Conservation (phyloP, 2,888 invertebrate species). For the Pristionchus japonicus region DNA sequence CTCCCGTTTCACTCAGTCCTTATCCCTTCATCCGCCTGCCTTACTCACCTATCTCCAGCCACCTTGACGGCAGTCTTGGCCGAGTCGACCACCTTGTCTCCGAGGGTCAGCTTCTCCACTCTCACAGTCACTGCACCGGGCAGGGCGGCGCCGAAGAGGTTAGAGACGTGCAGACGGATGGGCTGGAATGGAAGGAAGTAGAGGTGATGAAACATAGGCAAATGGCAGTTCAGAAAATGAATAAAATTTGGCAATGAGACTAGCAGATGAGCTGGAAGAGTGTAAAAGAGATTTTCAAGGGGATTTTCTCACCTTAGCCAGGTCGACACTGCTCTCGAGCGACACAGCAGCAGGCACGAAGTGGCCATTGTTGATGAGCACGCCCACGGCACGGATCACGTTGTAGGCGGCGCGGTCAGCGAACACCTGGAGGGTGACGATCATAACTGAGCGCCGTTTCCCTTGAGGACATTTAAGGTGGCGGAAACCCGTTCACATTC, state of each 20-base stretch:
- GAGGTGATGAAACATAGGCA: not conserved
- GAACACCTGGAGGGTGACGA: slow-evolving; percentile 82
- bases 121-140: slow-evolving; percentile 36
- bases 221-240: no score
- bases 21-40: no score
- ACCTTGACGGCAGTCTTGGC: slow-evolving; percentile 41
- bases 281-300: no score
- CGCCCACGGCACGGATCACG: slow-evolving; percentile 85
- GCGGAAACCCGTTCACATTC: no score
- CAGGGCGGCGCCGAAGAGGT: slow-evolving; percentile 10
- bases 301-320: slow-evolving; percentile 29
- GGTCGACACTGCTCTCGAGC: slow-evolving; percentile 22
- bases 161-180: slow-evolving; percentile 42
- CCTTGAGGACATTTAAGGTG: no score
- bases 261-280: no score
- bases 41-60: slow-evolving; percentile 9
- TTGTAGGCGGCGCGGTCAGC: slow-evolving; percentile 87
- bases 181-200: slow-evolving; percentile 35
- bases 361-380: slow-evolving; percentile 83
- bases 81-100: not conserved
- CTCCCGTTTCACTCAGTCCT: no score
- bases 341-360: slow-evolving; percentile 81
- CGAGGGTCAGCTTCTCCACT: slow-evolving; percentile 20
- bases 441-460: no score
- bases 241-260: no score